Conservation (phyloP, 2,113 vertebrate species). For the Haemorhous mexicanus region DNA sequence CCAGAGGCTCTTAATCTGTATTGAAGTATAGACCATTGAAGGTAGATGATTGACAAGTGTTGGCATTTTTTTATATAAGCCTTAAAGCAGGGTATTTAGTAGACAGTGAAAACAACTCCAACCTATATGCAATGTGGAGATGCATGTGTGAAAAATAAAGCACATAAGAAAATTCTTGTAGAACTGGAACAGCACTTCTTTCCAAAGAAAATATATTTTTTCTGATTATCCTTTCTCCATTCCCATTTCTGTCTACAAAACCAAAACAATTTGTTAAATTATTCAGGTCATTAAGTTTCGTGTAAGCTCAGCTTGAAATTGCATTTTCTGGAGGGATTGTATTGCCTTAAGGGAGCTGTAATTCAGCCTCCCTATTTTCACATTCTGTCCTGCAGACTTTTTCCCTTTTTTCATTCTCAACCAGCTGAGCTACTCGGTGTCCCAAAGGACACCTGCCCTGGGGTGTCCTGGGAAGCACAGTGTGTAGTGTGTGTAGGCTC, state of each 20-base stretch:
- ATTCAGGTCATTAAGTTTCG: slow-evolving; percentile 54
- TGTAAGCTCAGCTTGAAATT: slow-evolving; percentile 39
- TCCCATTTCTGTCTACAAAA: slow-evolving; percentile 9
- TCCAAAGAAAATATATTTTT: not conserved
- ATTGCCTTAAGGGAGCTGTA: slow-evolving; percentile 28
- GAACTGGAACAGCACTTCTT: not conserved
- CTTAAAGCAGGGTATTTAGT: not conserved
- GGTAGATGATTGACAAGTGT: not conserved
- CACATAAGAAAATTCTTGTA: not conserved
- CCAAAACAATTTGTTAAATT: slow-evolving; percentile 52
- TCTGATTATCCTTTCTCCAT: not conserved
- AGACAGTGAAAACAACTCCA: not conserved
- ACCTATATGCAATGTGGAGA: not conserved
- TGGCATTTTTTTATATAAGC: not conserved
- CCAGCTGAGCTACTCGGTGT: not conserved
- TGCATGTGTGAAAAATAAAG: not conserved
- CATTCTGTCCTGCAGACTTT: not conserved
- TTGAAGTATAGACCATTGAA: not conserved
- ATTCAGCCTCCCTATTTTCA: slow-evolving; percentile 10
- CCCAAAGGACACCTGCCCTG: not conserved
- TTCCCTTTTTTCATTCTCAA: not conserved
- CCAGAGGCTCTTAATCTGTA: not conserved
- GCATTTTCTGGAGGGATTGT: slow-evolving; percentile 22
- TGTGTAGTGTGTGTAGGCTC: not conserved
- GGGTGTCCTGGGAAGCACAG: not conserved